Percentiles rank a stretch among this genome's conserved stretches.
phyloP scores from a whole-genome alignment of 2,797 vertebrate genomes.

The Sebastes minor region DNA sequence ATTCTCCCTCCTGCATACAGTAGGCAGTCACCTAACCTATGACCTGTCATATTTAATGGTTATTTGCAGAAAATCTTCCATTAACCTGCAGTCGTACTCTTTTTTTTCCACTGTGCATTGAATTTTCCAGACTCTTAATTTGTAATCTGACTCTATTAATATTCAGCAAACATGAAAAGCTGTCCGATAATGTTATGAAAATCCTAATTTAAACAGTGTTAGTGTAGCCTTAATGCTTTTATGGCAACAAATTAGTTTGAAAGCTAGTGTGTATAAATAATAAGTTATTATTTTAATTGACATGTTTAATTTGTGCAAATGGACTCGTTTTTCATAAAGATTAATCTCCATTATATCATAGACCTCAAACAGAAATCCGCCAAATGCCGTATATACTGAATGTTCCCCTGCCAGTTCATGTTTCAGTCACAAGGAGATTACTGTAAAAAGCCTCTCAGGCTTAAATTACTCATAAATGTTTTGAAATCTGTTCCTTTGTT shows the following conservation, averaged over 20 bases:
- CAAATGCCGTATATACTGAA: constrained; percentile 3
- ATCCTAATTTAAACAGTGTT: neutral
- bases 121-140: constrained; percentile 1
- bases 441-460: constrained; percentile 9
- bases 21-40: constrained; percentile 1
- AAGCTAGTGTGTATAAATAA: neutral
- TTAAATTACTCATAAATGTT: neutral
- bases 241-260: neutral
- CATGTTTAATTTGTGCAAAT: constrained; percentile 17
- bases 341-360: constrained; percentile 31
- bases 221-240: neutral
- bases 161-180: neutral
- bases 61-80: constrained; percentile 52
- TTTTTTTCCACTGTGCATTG: neutral
- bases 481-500: neutral
- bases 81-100: constrained; percentile 6
- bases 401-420: neutral
- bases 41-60: constrained; percentile 22
- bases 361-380: neutral
- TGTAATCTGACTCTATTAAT: constrained; percentile 10
- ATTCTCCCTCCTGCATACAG: neutral
- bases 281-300: neutral
- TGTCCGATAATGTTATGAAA: neutral
- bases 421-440: constrained; percentile 25
- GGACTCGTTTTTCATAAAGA: neutral